Evolutionary conservation across 2,888 invertebrate species (phyloP).

Genomic region (Clunio marinus): DNA sequence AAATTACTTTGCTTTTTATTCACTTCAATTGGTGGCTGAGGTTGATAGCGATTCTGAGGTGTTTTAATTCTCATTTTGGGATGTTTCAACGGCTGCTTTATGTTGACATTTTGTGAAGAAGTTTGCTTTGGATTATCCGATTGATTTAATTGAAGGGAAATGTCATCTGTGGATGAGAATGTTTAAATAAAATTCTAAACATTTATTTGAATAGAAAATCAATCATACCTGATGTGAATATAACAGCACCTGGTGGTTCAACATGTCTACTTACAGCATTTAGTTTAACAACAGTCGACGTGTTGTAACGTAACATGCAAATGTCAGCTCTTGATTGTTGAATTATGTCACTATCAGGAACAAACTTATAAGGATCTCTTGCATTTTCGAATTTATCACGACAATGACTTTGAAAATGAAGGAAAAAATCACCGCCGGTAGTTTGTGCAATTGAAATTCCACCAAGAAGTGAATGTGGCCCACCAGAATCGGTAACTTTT

Average conservation of each 20-base stretch:
- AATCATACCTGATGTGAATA: slow-evolving; percentile 65
- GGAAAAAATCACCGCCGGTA: slow-evolving; percentile 69
- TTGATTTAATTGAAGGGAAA: slow-evolving; percentile 49
- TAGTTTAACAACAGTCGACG: slow-evolving; percentile 61
- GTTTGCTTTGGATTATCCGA: slow-evolving; percentile 55
- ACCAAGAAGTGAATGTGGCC: slow-evolving; percentile 49
- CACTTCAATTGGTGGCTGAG: slow-evolving; percentile 25
- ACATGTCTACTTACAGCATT: slow-evolving; percentile 61
- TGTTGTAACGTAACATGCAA: slow-evolving; percentile 66
- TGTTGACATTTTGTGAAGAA: slow-evolving; percentile 44
- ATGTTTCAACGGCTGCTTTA: slow-evolving; percentile 47
- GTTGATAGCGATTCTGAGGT: slow-evolving; percentile 25
- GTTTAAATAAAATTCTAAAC: no score
- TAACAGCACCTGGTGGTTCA: slow-evolving; percentile 64
- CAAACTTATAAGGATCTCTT: slow-evolving; percentile 55
- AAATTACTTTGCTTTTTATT: slow-evolving; percentile 35
- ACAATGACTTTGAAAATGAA: slow-evolving; percentile 70
- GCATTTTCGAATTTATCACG: slow-evolving; percentile 50
- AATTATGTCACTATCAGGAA: slow-evolving; percentile 51
- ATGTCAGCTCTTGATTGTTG: slow-evolving; percentile 56
- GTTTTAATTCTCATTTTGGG: slow-evolving; percentile 50
- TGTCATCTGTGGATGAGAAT: slow-evolving; percentile 45
- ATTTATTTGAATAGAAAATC: neutral
- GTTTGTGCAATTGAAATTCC: slow-evolving; percentile 51
- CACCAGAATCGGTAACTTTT: slow-evolving; percentile 50